Conservation (phyloP, 2,797 vertebrate species). For the Propithecus deckenii region DNA sequence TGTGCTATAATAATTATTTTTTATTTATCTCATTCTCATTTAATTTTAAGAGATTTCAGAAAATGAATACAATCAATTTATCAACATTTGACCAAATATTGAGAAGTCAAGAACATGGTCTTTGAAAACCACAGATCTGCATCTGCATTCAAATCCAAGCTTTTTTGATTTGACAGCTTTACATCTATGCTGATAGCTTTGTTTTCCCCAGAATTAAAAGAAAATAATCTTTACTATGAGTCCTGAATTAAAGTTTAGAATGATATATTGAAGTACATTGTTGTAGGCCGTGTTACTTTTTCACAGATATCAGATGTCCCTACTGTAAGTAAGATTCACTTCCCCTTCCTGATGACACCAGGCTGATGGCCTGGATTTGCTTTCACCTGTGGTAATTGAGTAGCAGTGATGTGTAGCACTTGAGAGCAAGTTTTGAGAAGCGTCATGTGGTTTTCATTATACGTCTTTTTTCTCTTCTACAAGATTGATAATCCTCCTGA, state of each 20-base stretch:
- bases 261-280: not conserved
- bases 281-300: not conserved
- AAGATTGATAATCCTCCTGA: not conserved
- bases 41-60: not conserved
- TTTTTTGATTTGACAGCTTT: not conserved
- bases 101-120: not conserved
- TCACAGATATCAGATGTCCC: not conserved
- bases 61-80: not conserved
- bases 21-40: not conserved
- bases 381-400: not conserved
- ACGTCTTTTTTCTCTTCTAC: not conserved
- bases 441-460: not conserved
- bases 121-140: not conserved
- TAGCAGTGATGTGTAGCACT: not conserved
- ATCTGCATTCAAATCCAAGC: not conserved
- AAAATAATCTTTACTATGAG: not conserved
- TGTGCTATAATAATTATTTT: not conserved
- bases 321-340: not conserved
- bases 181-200: not conserved
- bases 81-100: not conserved
- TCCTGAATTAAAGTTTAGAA: not conserved
- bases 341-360: not conserved
- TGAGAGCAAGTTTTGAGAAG: not conserved
- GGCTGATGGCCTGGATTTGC: not conserved
- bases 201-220: not conserved